Base-by-base conservation (phyloP, 2,113 vertebrate genomes). In the Alectura lathami region DNA sequence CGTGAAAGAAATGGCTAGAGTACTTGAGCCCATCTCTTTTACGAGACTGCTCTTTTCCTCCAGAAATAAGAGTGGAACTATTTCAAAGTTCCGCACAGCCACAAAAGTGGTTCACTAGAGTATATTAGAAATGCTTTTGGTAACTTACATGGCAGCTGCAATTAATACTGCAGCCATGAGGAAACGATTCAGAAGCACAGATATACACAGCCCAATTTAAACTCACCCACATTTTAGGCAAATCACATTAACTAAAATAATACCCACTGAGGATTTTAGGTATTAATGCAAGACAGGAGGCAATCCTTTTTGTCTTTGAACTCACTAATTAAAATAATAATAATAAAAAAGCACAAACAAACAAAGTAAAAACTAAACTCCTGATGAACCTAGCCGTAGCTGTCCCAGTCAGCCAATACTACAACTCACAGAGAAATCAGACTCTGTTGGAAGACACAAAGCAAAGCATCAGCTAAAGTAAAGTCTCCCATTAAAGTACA, bases 91-190 rank as follows among this genome's bases (percentile, higher is more conserved):
- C 67, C 88, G 34, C 2, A 2, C 54, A 83, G 75, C 29, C 70
- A 85, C 84, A 86, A 73, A 91, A 27, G 85, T 9, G 51, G 29
- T 48, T 77, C 54, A 70, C 47, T 43, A 89, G 59, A 83, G 83
- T 32, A 77, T 26, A 84, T 92, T 91, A 89, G 72, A 89, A 32
- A 85, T 67, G 53, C 29, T 83, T 94, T 88, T 68, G 91, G 59
- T 89, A 53, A 68, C 26, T 45, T 83, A 11, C 24, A 57, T 83
- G 78, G 83, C 26, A 74, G 42, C 56, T 91, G 32, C 34, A 83
- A 80, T 89, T 91, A 87, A 80, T 77, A 83, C 32, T 63, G 89
- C 94, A 87, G 54, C 34, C 69, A 85, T 10, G 21, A 85, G 30
- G 36, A 91, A 64, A n/a, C 15, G 56, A 92, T 51, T 27, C 60